Evolutionary conservation across 2,888 invertebrate genomes (phyloP), one percentile per base, ranked within the genome.

Genomic region (Oasisia sp.): DNA sequence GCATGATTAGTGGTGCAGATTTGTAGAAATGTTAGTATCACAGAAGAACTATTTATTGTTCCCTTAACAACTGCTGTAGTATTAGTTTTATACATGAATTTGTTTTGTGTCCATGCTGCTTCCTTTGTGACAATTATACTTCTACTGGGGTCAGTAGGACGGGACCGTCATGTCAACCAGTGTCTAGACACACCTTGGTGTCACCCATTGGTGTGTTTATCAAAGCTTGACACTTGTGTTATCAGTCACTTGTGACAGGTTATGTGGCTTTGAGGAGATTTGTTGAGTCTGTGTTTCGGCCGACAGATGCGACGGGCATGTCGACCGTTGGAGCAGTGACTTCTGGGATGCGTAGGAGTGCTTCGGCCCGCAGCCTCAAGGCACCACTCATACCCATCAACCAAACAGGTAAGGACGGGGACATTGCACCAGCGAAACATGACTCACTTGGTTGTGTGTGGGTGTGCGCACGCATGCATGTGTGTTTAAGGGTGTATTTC

Each of bases 331-430:
- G 74, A 74, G 74, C 74, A 74, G 74, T 74, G 74, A 50, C 92
- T 32, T 45, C 91, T n/a, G 96, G 94, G 94, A 94, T 94, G 94
- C 94, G 94, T 93, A 94, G 95, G 91, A 95, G 95, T 91, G 94
- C 94, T 12, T 95, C 95, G 27, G 93, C 95, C 32, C 94, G 95
- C 92, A 95, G 95, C 93, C 94, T 96, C 19, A 74, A 92, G n/a
- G 91, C 91, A 89, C 44, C 92, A 32, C 92, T 93, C 32, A 92
- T 92, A 45, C 93, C 93, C 89, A 74, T 58, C 89, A 91, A 91
- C 32, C 89, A 32, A 19, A 74, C 91, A 92, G 74, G 74, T 74
- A 74, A 27, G 74, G 74, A 7, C 74, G 14, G 74, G 74, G 19
- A 14, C n/a, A 50, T 14, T 50, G 9, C 50, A 50, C 50, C 14